Base-by-base conservation (phyloP, 2,113 vertebrate species). In the Oreochromis spilurus region DNA sequence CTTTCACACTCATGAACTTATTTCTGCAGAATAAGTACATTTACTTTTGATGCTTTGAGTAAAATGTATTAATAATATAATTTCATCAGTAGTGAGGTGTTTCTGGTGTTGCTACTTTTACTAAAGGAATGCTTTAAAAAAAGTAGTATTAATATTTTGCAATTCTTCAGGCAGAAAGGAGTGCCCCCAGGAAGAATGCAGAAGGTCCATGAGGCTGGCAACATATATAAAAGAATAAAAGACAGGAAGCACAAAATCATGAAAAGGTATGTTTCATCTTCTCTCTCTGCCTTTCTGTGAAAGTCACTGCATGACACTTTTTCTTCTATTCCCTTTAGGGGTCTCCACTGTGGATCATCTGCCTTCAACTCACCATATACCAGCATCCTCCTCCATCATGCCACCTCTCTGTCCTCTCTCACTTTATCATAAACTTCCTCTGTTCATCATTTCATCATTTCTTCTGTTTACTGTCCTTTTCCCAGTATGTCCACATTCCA, bases 321-420 rank as follows among this genome's bases (percentile, higher is more conserved):
- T 48, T 48, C 67, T 48, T 48, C 67, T 72, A 17, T 48, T 72
- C 21, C 38, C 67, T 45, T 72, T 72, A 72, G 67, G 13, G 67
- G 38, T 72, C 67, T 45, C 40, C 1, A 72, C 40, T 29, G 40
- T 72, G 67, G 67, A 17, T 72, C 67, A 10, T 72, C 40, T 72
- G 21, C 67, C 67, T 72, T 45, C 67, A 29, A 1, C 62, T 67
- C 19, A 67, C 36, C 36, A 21, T 21, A 67, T 45, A 40, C 67
- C 21, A 26, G 9, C 40, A 45, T 9, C 48, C 48, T 19, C 48
- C 48, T 52, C 48, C 17, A 7, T 52, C 16, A 19, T 11, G 24
- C 67, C 40, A 72, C 45, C 67, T 72, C 21, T 45, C 5, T 26
- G 40, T 29, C 67, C 67, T 45, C 38, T 72, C 38, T 72, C 67